Conservation (phyloP, 2,797 vertebrate species). For the Chiloscyllium punctatum region DNA sequence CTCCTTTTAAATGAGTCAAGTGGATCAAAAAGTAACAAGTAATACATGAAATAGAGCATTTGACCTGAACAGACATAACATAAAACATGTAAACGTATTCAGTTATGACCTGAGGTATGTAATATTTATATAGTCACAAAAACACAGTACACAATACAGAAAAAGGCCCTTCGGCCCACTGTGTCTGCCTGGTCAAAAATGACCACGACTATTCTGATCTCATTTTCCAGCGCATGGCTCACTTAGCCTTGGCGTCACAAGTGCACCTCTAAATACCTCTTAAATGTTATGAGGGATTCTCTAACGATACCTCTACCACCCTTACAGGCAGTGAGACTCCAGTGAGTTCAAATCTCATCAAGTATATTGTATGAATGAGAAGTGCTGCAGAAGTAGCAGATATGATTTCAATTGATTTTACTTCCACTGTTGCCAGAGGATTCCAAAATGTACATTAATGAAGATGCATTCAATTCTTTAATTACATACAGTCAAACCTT, state of each 20-base stretch:
- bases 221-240: too few relatives aligned
- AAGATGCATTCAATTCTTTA: not conserved
- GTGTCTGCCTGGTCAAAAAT: too few relatives aligned
- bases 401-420: not conserved
- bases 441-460: not conserved
- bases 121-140: not conserved
- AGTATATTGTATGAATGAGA: not conserved
- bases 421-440: not conserved
- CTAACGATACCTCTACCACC: too few relatives aligned
- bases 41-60: not conserved
- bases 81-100: not conserved
- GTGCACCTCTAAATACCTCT: too few relatives aligned
- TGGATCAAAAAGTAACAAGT: not conserved
- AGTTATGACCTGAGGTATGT: not conserved
- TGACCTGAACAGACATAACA: not conserved
- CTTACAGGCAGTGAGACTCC: too few relatives aligned
- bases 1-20: not conserved
- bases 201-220: too few relatives aligned
- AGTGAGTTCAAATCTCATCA: not conserved
- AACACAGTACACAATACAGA: too few relatives aligned
- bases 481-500: not conserved
- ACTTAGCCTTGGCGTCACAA: too few relatives aligned
- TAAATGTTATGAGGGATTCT: too few relatives aligned
- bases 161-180: too few relatives aligned
- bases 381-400: not conserved